phyloP scores from a whole-genome alignment of 2,113 vertebrate genomes.

The Eublepharis macularius region DNA sequence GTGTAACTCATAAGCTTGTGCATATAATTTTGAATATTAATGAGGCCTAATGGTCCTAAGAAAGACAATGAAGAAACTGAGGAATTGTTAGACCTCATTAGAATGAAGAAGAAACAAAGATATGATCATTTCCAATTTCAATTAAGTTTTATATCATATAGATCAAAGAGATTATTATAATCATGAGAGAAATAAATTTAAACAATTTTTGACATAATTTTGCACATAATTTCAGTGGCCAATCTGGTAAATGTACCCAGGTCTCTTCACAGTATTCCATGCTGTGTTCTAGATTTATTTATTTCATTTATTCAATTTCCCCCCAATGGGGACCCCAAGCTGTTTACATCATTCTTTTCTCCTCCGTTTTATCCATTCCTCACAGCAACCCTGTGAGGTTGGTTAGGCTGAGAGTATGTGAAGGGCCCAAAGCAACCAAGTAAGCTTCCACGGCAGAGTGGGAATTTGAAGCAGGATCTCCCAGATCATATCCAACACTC shows the following conservation, averaged over 20 bases:
- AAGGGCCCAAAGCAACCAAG: too few relatives aligned
- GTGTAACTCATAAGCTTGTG: background rate
- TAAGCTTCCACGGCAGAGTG: too few relatives aligned
- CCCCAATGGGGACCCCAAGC: too few relatives aligned
- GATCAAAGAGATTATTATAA: slow-evolving; percentile 1
- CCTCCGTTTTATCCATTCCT: too few relatives aligned
- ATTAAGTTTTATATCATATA: background rate
- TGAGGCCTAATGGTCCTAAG: background rate
- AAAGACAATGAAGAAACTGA: background rate
- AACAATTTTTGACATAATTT: too few relatives aligned
- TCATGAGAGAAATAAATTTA: slow-evolving; percentile 1
- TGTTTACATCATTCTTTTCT: too few relatives aligned
- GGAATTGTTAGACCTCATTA: background rate
- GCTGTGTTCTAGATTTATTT: background rate
- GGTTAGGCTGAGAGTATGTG: too few relatives aligned
- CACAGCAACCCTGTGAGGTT: too few relatives aligned
- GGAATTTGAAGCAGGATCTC: too few relatives aligned
- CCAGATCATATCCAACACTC: too few relatives aligned
- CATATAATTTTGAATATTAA: background rate
- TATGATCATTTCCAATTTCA: background rate
- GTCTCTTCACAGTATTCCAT: background rate
- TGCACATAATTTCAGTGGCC: background rate
- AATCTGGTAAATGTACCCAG: background rate
- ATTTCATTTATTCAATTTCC: too few relatives aligned
- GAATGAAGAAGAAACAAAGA: background rate